Conservation (phyloP, 2,797 vertebrate species). For the Rhinatrema bivittatum region DNA sequence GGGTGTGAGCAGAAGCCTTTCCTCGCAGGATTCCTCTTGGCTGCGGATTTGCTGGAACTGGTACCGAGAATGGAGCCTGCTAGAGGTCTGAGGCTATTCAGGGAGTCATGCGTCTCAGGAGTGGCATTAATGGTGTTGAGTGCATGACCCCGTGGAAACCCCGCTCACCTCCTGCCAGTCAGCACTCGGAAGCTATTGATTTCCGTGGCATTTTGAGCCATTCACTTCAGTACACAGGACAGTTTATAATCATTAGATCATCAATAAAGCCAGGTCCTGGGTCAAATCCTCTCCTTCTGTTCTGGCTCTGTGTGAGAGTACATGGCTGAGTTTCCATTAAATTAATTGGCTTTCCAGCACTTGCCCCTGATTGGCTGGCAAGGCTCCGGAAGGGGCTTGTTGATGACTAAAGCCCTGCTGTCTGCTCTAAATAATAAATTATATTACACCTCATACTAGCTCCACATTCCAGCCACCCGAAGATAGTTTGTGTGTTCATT, state of each 20-base stretch:
- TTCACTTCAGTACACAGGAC: fast-evolving
- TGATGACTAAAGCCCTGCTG: too few relatives aligned
- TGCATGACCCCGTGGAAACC: too few relatives aligned
- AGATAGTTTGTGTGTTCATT: too few relatives aligned
- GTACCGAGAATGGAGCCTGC: neutral
- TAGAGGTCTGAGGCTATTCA: neutral
- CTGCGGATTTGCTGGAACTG: too few relatives aligned
- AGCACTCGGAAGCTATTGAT: neutral
- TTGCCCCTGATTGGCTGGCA: too few relatives aligned
- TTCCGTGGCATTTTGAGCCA: fast-evolving
- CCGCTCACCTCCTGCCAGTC: fast-evolving
- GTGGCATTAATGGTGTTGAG: too few relatives aligned
- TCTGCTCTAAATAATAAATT: too few relatives aligned
- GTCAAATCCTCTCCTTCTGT: neutral
- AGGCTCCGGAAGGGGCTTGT: neutral
- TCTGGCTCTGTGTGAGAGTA: neutral
- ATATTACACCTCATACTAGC: too few relatives aligned
- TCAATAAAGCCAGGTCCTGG: neutral
- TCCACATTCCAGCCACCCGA: too few relatives aligned
- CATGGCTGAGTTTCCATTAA: neutral
- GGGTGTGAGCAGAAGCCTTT: neutral
- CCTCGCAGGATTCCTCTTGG: too few relatives aligned
- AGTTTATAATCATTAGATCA: fast-evolving
- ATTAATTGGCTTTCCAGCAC: too few relatives aligned
- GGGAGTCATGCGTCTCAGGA: too few relatives aligned